Percentiles rank a stretch among this genome's conserved stretches.
Conservation (phyloP, 2,113 vertebrate species). For the Clinocottus analis region DNA sequence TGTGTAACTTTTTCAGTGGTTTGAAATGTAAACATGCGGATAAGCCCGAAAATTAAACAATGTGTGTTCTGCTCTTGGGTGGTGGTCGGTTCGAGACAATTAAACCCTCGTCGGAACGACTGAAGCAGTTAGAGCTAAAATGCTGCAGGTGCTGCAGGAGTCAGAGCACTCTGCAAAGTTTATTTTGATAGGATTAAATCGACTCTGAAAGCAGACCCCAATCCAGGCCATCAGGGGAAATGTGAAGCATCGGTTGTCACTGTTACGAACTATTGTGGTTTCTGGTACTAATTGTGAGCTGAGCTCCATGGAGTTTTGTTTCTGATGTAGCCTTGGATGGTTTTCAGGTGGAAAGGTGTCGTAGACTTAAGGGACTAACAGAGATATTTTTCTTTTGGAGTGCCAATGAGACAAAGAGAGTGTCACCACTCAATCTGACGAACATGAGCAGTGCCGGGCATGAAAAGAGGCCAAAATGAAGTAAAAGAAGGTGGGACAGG, state of each 20-base stretch:
- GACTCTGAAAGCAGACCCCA: conserved; percentile 43
- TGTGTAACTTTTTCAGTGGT: conserved; percentile 44
- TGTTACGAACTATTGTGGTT: conserved; percentile 27
- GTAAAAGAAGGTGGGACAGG: conserved; percentile 34
- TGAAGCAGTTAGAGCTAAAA: conserved; percentile 22
- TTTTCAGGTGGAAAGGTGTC: neutral
- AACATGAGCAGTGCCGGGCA: neutral
- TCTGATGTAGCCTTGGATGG: neutral
- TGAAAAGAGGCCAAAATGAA: conserved; percentile 4
- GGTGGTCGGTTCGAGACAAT: conserved; percentile 43
- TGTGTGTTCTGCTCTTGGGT: conserved; percentile 44
- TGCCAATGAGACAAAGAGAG: neutral
- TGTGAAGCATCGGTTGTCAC: conserved; percentile 35
- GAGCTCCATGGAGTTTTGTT: conserved; percentile 13
- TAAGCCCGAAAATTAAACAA: conserved; percentile 57
- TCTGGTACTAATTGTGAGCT: conserved; percentile 1
- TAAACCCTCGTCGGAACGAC: conserved; percentile 44
- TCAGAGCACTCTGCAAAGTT: conserved; percentile 34
- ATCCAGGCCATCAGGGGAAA: conserved; percentile 43
- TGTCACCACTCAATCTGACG: neutral
- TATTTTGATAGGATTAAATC: conserved; percentile 66
- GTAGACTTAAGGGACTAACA: neutral
- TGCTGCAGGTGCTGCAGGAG: conserved; percentile 48
- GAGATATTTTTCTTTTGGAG: neutral
- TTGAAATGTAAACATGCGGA: conserved; percentile 57